Evolutionary conservation across 2,113 vertebrate genomes (phyloP).

Genomic region (Thamnophis sirtalis): DNA sequence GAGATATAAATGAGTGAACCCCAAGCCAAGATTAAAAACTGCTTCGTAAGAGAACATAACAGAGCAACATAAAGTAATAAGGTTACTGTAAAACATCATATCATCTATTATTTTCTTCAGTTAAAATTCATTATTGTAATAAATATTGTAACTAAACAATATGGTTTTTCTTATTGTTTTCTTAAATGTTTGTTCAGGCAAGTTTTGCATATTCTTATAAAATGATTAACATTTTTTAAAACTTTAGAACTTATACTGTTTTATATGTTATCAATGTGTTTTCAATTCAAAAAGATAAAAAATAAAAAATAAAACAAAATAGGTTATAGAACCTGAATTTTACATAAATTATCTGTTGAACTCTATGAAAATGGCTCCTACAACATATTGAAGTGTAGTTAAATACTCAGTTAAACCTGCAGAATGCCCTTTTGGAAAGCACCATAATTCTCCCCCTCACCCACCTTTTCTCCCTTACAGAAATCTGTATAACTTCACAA

Average conservation of each 20-base stretch:
- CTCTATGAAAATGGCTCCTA: background rate
- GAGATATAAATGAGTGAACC: conserved; percentile 82
- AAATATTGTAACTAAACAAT: conserved; percentile 72
- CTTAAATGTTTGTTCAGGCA: conserved; percentile 37
- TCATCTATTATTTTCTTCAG: conserved; percentile 66
- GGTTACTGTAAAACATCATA: conserved; percentile 65
- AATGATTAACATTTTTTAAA: background rate
- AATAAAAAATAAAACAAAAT: background rate
- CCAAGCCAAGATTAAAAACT: conserved; percentile 70
- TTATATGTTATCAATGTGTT: background rate
- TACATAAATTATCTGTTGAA: background rate
- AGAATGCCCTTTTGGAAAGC: background rate
- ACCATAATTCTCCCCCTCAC: background rate
- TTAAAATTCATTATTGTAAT: conserved; percentile 77
- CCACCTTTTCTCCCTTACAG: background rate
- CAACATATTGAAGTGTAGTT: background rate
- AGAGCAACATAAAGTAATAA: conserved; percentile 61
- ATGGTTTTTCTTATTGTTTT: conserved; percentile 57
- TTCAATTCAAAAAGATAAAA: background rate
- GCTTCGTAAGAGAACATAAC: conserved; percentile 45
- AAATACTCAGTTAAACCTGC: background rate
- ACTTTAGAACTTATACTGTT: background rate
- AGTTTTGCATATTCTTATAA: conserved; percentile 24
- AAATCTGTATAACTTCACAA: background rate
- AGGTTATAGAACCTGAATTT: background rate